phyloP scores from a whole-genome alignment of 1,140 invertebrate genomes.

The Papilio xuthus region DNA sequence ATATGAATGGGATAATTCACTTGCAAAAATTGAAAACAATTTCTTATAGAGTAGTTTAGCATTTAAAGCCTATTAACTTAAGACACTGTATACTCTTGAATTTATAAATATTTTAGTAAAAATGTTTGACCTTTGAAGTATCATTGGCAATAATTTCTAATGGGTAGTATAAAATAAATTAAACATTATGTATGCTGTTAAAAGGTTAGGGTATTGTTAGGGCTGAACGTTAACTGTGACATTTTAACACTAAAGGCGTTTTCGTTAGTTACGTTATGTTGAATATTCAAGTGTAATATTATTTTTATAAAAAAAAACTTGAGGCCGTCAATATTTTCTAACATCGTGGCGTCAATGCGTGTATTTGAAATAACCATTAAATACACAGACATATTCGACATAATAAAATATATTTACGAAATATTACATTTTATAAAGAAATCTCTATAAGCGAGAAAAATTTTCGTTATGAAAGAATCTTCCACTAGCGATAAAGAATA shows the following conservation, averaged over 20 bases:
- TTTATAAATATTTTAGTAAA: background rate
- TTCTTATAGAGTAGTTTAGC: background rate
- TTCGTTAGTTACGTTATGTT: background rate
- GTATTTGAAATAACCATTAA: too few relatives aligned
- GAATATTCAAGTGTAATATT: background rate
- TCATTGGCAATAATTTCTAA: background rate
- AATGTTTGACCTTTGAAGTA: background rate
- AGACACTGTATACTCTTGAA: background rate
- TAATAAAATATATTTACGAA: too few relatives aligned
- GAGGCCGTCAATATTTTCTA: background rate
- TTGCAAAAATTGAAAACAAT: too few relatives aligned
- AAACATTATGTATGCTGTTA: background rate
- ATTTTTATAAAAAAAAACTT: background rate
- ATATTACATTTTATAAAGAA: too few relatives aligned
- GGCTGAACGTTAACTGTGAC: background rate
- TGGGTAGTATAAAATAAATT: background rate
- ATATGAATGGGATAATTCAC: background rate
- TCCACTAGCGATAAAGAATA: too few relatives aligned
- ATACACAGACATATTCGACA: too few relatives aligned
- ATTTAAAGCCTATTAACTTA: background rate
- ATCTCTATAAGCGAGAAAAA: too few relatives aligned
- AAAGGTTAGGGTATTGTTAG: background rate
- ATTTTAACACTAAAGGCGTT: constrained; percentile 1
- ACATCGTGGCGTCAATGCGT: too few relatives aligned
- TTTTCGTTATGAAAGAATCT: too few relatives aligned